phyloP scores from a whole-genome alignment of 2,797 vertebrate species.

The Botia kubotai region DNA sequence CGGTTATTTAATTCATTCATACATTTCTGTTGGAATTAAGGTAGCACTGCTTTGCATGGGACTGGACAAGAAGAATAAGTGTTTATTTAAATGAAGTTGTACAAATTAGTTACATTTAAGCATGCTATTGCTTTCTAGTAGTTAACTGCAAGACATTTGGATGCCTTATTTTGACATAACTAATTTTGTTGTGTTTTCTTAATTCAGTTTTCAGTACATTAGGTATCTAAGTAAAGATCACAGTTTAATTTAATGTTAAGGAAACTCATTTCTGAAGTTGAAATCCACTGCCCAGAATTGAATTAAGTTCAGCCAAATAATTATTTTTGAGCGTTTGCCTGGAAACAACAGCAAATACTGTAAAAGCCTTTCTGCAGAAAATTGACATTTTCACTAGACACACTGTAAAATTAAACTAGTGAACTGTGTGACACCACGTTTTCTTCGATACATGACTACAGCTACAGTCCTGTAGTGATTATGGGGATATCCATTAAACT shows the following conservation, averaged over 20 bases:
- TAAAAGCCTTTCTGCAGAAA: not conserved
- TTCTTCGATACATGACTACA: conserved; percentile 9
- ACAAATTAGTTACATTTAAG: not conserved
- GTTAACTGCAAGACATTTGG: not conserved
- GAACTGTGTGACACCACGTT: conserved; percentile 15
- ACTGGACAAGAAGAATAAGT: not conserved
- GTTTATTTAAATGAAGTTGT: not conserved
- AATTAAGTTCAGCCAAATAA: not conserved
- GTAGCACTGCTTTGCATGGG: not conserved
- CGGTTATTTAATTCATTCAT: not conserved
- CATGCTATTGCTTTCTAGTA: not conserved
- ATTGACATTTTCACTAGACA: conserved; percentile 18
- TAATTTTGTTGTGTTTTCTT: not conserved
- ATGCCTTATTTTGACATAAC: not conserved
- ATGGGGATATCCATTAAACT: conserved; percentile 19
- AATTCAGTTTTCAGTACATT: conserved; percentile 4
- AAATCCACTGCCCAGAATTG: not conserved
- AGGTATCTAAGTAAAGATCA: not conserved
- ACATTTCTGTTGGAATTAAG: not conserved
- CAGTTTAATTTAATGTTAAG: conserved; percentile 4
- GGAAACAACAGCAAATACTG: not conserved
- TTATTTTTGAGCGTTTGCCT: not conserved
- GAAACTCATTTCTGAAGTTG: not conserved
- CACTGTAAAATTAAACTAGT: conserved; percentile 19
- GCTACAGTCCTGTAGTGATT: conserved; percentile 1